Percentiles rank a stretch among this genome's conserved stretches.
phyloP scores from a whole-genome alignment of 2,888 invertebrate genomes.

The Aphodius sticticus region DNA sequence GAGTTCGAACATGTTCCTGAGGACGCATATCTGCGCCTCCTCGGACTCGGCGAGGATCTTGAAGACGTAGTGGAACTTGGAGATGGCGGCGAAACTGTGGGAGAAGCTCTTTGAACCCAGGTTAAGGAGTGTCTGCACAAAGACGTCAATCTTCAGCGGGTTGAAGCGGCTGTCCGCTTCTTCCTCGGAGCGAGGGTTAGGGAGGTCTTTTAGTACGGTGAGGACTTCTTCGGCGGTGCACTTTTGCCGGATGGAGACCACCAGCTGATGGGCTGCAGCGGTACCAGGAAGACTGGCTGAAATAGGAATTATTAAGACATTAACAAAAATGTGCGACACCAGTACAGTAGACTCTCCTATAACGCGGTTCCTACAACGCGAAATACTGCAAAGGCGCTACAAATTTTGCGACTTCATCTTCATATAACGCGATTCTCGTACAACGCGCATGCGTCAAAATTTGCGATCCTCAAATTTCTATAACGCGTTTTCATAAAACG shows the following conservation, averaged over 20 bases:
- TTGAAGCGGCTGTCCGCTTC: slow-evolving; percentile 81
- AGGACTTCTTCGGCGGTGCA: slow-evolving; percentile 91
- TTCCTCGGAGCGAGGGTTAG: slow-evolving; percentile 80
- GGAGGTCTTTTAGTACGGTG: slow-evolving; percentile 85
- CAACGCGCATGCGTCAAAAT: too few relatives aligned
- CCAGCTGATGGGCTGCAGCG: slow-evolving; percentile 84
- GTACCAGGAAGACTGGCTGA: slow-evolving; percentile 81
- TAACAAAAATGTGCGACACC: too few relatives aligned
- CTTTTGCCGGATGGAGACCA: slow-evolving; percentile 87
- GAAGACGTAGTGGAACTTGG: slow-evolving; percentile 92
- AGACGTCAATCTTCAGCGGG: slow-evolving; percentile 95
- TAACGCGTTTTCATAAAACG: too few relatives aligned
- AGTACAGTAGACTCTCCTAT: too few relatives aligned
- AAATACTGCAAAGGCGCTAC: too few relatives aligned
- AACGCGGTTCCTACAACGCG: too few relatives aligned
- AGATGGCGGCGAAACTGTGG: slow-evolving; percentile 98
- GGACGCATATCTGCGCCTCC: slow-evolving; percentile 93
- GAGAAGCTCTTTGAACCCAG: slow-evolving; percentile 97
- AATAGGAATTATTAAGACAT: slow-evolving; percentile 55
- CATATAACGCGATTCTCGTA: too few relatives aligned
- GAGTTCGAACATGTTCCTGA: slow-evolving; percentile 92
- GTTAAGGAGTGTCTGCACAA: slow-evolving; percentile 93
- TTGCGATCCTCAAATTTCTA: too few relatives aligned
- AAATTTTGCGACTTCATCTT: too few relatives aligned
- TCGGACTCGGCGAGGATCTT: slow-evolving; percentile 93